Evolutionary conservation across 2,113 vertebrate genomes (phyloP).

Genomic region (Hyla sarda): DNA sequence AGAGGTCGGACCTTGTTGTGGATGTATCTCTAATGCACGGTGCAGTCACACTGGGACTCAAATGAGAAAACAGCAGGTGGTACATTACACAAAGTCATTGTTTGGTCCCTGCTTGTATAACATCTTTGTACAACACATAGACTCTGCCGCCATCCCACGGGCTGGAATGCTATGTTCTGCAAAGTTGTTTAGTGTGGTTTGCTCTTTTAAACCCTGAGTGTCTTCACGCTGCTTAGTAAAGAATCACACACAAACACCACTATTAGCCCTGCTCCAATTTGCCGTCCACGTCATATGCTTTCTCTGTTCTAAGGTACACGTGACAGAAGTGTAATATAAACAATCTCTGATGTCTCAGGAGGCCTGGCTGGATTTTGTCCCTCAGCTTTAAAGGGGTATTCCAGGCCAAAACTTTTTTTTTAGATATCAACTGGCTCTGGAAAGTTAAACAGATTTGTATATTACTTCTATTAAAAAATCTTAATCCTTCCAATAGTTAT

Average conservation of each 20-base stretch:
- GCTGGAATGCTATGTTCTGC: background rate
- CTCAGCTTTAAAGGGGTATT: no score
- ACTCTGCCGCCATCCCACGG: background rate
- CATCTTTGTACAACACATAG: background rate
- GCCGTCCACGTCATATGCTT: no score
- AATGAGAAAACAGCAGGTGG: background rate
- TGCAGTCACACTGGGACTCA: background rate
- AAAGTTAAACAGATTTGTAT: no score
- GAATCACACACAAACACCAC: conserved; percentile 5
- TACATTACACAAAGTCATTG: background rate
- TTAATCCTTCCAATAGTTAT: no score
- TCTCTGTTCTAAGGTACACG: no score
- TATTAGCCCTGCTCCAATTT: background rate
- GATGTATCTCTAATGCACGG: background rate
- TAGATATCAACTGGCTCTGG: no score
- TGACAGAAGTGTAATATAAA: no score
- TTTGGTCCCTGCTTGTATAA: background rate
- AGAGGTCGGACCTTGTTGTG: background rate
- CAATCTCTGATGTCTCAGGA: no score
- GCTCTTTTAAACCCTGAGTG: background rate
- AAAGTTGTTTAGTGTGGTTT: background rate
- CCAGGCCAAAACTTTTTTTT: no score
- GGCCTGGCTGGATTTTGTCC: no score
- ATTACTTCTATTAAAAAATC: no score
- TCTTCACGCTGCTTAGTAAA: background rate